These are phyloP conservation scores for Darevskia nairensis DNA, from an alignment of 2,797 vertebrate genomes.

Conservation along the genomic window DNA sequence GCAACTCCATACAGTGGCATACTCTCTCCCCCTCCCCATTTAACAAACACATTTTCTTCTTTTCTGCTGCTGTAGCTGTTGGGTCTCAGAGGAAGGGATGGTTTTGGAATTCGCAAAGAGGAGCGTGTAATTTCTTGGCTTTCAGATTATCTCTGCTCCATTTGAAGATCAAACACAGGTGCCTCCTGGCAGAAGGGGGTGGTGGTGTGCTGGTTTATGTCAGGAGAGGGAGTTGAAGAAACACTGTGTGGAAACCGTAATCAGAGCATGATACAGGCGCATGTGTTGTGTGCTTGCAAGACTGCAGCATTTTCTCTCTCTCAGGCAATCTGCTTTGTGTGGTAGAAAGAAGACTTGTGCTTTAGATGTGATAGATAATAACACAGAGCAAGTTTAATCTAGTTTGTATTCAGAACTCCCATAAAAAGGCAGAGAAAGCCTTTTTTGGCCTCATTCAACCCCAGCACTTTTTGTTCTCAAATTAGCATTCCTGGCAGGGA, in stretches of 20 bases:
- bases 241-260: background rate
- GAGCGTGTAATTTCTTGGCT: background rate
- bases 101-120: slow-evolving; percentile 2
- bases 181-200: slow-evolving; percentile 5
- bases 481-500: background rate
- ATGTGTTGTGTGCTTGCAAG: background rate
- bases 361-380: background rate
- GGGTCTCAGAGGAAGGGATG: slow-evolving; percentile 2
- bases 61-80: slow-evolving; percentile 2
- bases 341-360: background rate
- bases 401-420: background rate
- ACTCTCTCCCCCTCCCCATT: background rate
- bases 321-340: background rate
- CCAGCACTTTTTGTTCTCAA: background rate
- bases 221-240: background rate
- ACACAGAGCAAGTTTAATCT: background rate
- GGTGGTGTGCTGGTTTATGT: background rate
- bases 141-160: slow-evolving; percentile 33
- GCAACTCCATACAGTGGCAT: background rate
- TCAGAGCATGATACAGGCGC: background rate
- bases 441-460: background rate
- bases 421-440: background rate
- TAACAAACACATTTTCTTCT: slow-evolving; percentile 16
- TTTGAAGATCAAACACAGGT: slow-evolving; percentile 33
- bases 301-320: background rate